phyloP scores from a whole-genome alignment of 2,888 invertebrate species.

The Scaptodrosophila latifasciaeformis region DNA sequence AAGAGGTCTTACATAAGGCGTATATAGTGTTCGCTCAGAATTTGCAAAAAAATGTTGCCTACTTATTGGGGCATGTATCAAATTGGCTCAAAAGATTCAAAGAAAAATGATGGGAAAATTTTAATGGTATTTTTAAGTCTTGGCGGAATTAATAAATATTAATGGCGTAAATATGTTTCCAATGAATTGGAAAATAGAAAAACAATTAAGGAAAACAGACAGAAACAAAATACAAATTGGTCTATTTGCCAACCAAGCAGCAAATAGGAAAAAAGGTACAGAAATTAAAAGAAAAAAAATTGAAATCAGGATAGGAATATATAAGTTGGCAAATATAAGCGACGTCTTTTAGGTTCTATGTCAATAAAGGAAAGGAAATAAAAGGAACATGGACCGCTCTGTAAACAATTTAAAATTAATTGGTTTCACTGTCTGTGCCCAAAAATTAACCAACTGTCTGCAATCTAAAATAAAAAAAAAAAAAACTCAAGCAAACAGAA shows the following conservation, averaged over 20 bases:
- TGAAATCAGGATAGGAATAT: background rate
- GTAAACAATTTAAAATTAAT: slow-evolving; percentile 64
- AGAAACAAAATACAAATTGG: slow-evolving; percentile 2
- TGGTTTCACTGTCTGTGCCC: slow-evolving; percentile 56
- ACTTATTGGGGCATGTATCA: slow-evolving; percentile 22
- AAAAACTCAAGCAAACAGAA: background rate
- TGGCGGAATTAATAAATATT: background rate
- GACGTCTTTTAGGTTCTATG: background rate
- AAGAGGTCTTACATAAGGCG: slow-evolving; percentile 15
- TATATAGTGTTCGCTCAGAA: slow-evolving; percentile 13
- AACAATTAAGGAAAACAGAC: background rate
- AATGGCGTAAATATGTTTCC: background rate
- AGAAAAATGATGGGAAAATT: background rate
- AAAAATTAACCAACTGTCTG: slow-evolving; percentile 22
- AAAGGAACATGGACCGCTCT: background rate
- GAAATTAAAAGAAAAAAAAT: background rate
- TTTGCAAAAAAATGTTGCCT: slow-evolving; percentile 19
- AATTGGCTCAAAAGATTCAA: background rate
- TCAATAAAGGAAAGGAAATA: slow-evolving; percentile 20
- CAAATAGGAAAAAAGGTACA: background rate
- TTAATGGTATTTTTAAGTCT: background rate
- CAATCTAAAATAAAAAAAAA: background rate
- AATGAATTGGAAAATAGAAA: background rate
- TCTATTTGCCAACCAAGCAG: background rate
- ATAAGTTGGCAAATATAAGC: slow-evolving; percentile 3